A percentile compares a stretch with the other conserved stretches of the same genome.
Evolutionary conservation across 2,113 vertebrate species (phyloP).

Genomic region (Tragelaphus scriptus): DNA sequence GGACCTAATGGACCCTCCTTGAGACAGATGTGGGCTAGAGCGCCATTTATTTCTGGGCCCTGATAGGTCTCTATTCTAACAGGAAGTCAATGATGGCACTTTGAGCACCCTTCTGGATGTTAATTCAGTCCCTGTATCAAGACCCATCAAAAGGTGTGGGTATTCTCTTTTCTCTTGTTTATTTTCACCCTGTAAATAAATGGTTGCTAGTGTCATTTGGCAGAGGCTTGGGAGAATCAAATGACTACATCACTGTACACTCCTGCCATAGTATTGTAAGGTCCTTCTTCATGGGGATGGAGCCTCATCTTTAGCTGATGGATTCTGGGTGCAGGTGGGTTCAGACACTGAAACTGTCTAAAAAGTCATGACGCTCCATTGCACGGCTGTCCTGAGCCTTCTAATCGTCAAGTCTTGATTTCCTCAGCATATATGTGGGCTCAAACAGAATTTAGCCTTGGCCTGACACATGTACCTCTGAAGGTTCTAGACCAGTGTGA

Average conservation of each 20-base stretch:
- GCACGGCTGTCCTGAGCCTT: not conserved
- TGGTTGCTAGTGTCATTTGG: not conserved
- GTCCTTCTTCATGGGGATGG: not conserved
- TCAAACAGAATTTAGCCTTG: not conserved
- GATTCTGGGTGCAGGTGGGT: not conserved
- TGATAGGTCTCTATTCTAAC: not conserved
- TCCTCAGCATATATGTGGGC: not conserved
- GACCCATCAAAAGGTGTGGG: not conserved
- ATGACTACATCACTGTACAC: not conserved
- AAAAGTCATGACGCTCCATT: not conserved
- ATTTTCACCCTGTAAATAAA: not conserved
- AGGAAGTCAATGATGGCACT: not conserved
- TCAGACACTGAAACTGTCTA: not conserved
- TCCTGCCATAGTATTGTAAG: not conserved
- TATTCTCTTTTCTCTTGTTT: not conserved
- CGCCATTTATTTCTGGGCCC: not conserved
- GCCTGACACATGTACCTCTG: not conserved
- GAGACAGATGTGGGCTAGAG: not conserved
- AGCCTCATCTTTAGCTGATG: not conserved
- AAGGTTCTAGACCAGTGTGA: not conserved
- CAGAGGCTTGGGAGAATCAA: not conserved
- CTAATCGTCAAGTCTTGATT: not conserved
- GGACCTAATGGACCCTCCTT: not conserved
- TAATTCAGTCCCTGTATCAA: not conserved
- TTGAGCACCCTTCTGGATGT: not conserved